Conservation (phyloP, 2,888 invertebrate species). For the Nineta flava region DNA sequence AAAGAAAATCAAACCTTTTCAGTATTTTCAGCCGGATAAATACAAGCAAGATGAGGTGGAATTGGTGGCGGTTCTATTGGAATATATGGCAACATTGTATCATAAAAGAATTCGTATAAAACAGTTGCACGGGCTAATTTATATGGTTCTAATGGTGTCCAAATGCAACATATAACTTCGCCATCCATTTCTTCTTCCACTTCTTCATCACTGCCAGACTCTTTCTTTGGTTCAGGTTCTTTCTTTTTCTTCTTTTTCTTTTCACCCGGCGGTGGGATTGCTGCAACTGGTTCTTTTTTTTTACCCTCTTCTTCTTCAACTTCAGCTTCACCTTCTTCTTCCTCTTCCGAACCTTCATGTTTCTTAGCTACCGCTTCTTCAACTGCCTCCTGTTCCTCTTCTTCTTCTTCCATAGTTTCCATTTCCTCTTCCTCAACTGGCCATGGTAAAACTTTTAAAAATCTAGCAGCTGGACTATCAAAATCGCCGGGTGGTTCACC, state of each 20-base stretch:
- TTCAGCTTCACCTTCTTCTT: background rate
- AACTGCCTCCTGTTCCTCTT: background rate
- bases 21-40: constrained; percentile 29
- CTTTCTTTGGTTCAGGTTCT: background rate
- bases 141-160: constrained; percentile 24
- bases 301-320: background rate
- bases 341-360: background rate
- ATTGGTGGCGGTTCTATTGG: constrained; percentile 41
- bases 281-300: background rate
- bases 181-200: constrained; percentile 1
- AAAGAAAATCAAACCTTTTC: background rate
- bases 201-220: constrained; percentile 9
- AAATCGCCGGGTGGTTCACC: constrained; percentile 9
- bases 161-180: constrained; percentile 21
- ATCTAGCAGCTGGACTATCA: too few species aligned
- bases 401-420: background rate
- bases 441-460: too few species aligned
- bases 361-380: background rate
- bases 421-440: background rate
- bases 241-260: background rate
- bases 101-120: constrained; percentile 26
- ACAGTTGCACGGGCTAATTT: constrained; percentile 24
- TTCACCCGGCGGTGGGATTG: background rate
- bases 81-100: constrained; percentile 33
- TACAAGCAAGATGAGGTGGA: constrained; percentile 47